These are phyloP conservation scores for Acleris literana DNA, from an alignment of 2,888 invertebrate species.

Conservation along the genomic window DNA sequence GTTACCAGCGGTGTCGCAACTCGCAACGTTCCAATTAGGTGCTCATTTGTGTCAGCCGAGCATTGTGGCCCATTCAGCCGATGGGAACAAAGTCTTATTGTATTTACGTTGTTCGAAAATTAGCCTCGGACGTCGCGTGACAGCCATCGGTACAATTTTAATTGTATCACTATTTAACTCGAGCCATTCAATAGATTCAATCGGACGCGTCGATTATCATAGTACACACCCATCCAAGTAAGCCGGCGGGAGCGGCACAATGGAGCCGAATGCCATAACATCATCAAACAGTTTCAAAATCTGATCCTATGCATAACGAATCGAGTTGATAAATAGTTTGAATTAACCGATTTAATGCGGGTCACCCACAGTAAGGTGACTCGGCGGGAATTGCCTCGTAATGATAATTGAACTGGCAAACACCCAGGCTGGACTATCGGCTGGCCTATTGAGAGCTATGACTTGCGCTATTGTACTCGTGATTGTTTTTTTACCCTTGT, in stretches of 20 bases:
- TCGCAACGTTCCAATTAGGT: slow-evolving; percentile 80
- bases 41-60: slow-evolving; percentile 79
- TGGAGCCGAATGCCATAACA: slow-evolving; percentile 73
- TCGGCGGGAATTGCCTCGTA: slow-evolving; percentile 71
- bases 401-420: slow-evolving; percentile 84
- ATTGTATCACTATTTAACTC: slow-evolving; percentile 50
- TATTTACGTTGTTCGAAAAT: slow-evolving; percentile 59
- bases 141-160: slow-evolving; percentile 35
- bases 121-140: slow-evolving; percentile 55
- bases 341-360: slow-evolving; percentile 84
- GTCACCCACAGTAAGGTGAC: slow-evolving; percentile 81
- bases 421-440: slow-evolving; percentile 78
- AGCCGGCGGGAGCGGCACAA: slow-evolving; percentile 69
- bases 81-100: slow-evolving; percentile 70
- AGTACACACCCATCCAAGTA: slow-evolving; percentile 80
- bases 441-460: slow-evolving; percentile 74
- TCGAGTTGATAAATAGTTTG: slow-evolving; percentile 82
- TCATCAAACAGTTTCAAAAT: slow-evolving; percentile 82
- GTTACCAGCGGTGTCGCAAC: slow-evolving; percentile 70
- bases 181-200: slow-evolving; percentile 68
- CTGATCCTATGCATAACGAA: slow-evolving; percentile 82
- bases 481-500: slow-evolving; percentile 79
- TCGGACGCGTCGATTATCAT: slow-evolving; percentile 74
- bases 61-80: slow-evolving; percentile 74
- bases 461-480: slow-evolving; percentile 80